Base-by-base conservation (phyloP, 2,113 vertebrate species). In the Condylura cristata region DNA sequence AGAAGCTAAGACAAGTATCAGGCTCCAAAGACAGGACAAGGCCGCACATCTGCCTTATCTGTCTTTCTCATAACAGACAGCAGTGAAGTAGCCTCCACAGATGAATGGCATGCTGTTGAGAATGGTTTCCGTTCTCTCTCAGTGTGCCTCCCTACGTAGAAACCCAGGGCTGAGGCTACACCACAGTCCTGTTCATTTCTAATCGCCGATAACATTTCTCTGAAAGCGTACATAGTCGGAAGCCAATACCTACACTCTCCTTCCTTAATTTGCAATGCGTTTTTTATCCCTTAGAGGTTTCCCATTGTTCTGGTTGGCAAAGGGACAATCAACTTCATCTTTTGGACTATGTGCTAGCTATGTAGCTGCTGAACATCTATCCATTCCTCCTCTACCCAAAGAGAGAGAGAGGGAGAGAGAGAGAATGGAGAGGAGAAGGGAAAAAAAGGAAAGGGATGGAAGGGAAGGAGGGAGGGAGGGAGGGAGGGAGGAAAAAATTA, bases 401-500 rank as follows among this genome's bases (percentile, higher is more conserved):
- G 48, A 26, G 2, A 41, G 14, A 34, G 1, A 71, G 58, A 80
- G 58, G 44, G n/a, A 76, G 28, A 3, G 5, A 78, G 24, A 20
- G 7, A 34, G 20, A 22, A 6, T 20, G 37, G 30, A 20, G 12
- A 16, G 0, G 3, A 22, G 46, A 6, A 3, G 11, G 30, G 34
- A 8, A 18, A 1, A 7, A 5, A 30, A 9, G 4, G 8, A 30
- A 48, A 12, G 46, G 1, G 0, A 0, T 53, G 8, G 5, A 9
- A 7, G 3, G 20, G 5, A 1, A 8, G 16, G 9, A 0, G 41
- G 26, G 11, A 3, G 0, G 8, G 11, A 1, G 11, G 6, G 4
- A 18, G 30, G 34, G 3, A 8, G 5, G 13, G 2, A 48, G 7
- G 8, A 6, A 41, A 32, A 12, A 72, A 61, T 34, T 24, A 76